Conservation (phyloP, 1,140 invertebrate species). For the Monochamus saltuarius region DNA sequence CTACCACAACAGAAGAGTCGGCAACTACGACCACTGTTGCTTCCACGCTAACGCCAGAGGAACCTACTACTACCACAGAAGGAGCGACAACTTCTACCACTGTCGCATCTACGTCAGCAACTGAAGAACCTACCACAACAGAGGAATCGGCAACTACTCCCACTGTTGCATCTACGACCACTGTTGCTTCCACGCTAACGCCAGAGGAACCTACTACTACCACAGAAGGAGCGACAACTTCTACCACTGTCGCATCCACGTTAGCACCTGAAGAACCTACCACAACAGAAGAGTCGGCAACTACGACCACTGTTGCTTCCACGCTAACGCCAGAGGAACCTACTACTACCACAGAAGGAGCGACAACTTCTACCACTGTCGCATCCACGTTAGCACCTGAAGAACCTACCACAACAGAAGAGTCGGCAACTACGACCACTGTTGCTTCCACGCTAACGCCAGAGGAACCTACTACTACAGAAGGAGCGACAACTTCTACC, state of each 20-base stretch:
- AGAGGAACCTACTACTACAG: not conserved
- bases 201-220: too few species aligned
- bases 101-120: too few species aligned
- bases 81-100: not conserved
- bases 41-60: too few species aligned
- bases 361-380: not conserved
- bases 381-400: not conserved
- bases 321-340: not conserved
- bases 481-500: not conserved
- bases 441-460: not conserved
- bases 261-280: not conserved
- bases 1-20: not conserved
- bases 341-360: not conserved
- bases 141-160: too few species aligned
- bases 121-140: too few species aligned
- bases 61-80: conserved; percentile 4
- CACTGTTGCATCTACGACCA: too few species aligned
- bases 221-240: too few species aligned
- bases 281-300: conserved; percentile 1
- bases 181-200: too few species aligned
- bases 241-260: not conserved
- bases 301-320: not conserved
- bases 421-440: conserved; percentile 5
- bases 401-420: not conserved
- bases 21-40: not conserved